Conservation (phyloP, 2,113 vertebrate genomes). For the Prionailurus viverrinus region DNA sequence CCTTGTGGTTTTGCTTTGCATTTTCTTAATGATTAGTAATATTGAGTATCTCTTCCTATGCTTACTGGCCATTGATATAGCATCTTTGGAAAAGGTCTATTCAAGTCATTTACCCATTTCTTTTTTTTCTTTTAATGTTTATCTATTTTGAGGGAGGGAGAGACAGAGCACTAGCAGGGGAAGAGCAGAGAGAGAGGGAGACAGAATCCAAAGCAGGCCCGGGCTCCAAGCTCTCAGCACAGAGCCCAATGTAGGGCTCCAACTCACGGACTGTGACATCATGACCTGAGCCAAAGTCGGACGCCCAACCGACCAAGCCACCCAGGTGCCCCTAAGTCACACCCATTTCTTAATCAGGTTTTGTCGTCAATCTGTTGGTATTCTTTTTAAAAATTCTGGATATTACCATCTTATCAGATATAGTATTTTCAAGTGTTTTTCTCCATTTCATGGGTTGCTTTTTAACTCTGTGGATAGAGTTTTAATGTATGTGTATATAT, state of each 20-base stretch:
- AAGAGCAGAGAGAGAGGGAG: too few relatives aligned
- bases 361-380: neutral
- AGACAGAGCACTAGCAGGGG: too few relatives aligned
- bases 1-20: neutral
- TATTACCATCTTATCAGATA: neutral
- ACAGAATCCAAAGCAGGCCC: too few relatives aligned
- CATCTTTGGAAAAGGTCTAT: neutral
- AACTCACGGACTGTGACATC: too few relatives aligned
- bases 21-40: neutral
- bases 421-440: neutral
- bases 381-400: neutral
- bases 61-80: neutral
- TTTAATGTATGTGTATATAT: neutral
- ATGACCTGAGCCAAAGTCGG: too few relatives aligned
- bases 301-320: too few relatives aligned
- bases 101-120: neutral
- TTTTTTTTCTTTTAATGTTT: neutral
- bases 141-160: too few relatives aligned
- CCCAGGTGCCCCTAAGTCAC: too few relatives aligned
- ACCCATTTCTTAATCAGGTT: neutral
- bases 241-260: too few relatives aligned
- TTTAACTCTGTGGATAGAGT: neutral
- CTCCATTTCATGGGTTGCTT: neutral
- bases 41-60: neutral
- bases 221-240: too few relatives aligned